Conservation (phyloP, 2,113 vertebrate genomes). For the Neolamprologus caudopunctatus region DNA sequence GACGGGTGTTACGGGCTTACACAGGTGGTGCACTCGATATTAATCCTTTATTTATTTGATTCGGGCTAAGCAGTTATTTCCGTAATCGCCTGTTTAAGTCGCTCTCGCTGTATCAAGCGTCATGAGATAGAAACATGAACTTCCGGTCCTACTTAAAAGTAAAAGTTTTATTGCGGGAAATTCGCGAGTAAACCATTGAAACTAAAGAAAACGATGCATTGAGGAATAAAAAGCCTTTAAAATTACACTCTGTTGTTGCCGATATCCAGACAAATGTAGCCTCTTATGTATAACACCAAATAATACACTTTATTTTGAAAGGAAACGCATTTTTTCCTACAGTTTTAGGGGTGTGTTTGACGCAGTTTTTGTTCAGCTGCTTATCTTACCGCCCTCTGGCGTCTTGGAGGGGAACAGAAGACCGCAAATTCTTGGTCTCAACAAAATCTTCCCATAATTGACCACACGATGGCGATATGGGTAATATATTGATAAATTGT, state of each 20-base stretch:
- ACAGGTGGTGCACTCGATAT: not conserved
- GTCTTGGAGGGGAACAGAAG: not conserved
- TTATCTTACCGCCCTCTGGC: not conserved
- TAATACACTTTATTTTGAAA: not conserved
- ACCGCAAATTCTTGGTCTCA: not conserved
- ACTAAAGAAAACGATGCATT: not conserved
- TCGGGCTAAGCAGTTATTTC: conserved; percentile 23
- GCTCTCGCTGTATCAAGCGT: not conserved
- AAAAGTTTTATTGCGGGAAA: not conserved
- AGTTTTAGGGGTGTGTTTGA: not conserved
- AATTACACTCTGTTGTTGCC: not conserved
- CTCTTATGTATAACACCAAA: not conserved
- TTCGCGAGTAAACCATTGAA: not conserved
- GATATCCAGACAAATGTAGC: not conserved
- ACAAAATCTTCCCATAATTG: not conserved
- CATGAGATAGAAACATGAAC: fast-evolving
- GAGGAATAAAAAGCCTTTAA: not conserved
- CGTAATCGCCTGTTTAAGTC: not conserved
- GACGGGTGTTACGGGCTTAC: conserved; percentile 33
- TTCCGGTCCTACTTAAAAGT: not conserved
- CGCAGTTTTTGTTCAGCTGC: not conserved
- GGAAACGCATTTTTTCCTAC: fast-evolving
- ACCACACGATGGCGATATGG: conserved; percentile 23
- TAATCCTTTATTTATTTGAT: conserved; percentile 70
- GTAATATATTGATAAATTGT: not conserved